A percentile compares a stretch with the other conserved stretches of the same genome.
Conservation (phyloP, 2,888 invertebrate species). For the Clistopyga incitator region DNA sequence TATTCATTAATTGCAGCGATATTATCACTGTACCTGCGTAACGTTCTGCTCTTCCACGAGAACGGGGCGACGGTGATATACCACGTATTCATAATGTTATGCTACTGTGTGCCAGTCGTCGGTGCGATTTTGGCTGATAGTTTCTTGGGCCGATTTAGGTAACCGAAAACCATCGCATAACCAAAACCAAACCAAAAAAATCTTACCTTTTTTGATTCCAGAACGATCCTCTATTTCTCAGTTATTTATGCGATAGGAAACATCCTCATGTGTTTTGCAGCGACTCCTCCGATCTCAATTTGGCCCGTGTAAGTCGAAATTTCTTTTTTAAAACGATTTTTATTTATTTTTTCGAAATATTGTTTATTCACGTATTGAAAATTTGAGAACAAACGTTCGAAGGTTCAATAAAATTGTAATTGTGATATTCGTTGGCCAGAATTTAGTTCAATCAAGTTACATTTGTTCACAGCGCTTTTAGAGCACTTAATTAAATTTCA, state of each 20-base stretch:
- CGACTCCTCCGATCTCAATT: conserved; percentile 86
- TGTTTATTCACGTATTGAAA: neutral
- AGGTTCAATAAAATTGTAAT: too few species aligned
- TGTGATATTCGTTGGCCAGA: too few species aligned
- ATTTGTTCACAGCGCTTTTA: neutral
- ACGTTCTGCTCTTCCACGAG: conserved; percentile 88
- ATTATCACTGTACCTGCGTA: conserved; percentile 90
- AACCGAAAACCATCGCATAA: conserved; percentile 49
- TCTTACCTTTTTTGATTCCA: conserved; percentile 52
- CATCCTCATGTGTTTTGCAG: conserved; percentile 88
- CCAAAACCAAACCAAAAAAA: neutral
- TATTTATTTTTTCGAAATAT: neutral
- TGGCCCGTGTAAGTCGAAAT: conserved; percentile 87
- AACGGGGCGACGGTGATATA: conserved; percentile 90
- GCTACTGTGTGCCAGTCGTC: conserved; percentile 91
- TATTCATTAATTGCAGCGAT: conserved; percentile 87
- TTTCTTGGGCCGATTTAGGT: conserved; percentile 90
- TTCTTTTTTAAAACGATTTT: neutral
- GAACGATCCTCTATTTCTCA: conserved; percentile 91
- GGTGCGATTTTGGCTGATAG: conserved; percentile 93
- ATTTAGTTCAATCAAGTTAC: neutral
- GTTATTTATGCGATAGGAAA: conserved; percentile 90
- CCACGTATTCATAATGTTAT: conserved; percentile 91
- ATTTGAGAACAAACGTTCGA: too few species aligned
- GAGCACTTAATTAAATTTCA: conserved; percentile 22